phyloP scores from a whole-genome alignment of 1,140 invertebrate genomes.

The Hetaerina americana region DNA sequence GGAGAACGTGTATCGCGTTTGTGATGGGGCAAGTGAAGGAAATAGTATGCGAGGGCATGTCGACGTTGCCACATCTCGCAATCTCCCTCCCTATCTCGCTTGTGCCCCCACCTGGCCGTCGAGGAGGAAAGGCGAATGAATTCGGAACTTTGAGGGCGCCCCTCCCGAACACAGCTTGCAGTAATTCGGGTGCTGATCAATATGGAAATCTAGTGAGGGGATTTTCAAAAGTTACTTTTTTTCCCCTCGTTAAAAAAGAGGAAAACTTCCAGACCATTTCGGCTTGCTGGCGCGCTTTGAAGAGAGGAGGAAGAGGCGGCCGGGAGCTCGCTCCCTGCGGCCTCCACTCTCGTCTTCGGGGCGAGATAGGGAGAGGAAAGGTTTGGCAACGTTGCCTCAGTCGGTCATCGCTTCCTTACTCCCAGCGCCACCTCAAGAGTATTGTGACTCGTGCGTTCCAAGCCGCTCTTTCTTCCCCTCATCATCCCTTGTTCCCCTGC shows the following conservation, averaged over 20 bases:
- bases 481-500: no score
- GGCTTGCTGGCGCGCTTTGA: background rate
- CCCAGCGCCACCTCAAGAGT: background rate
- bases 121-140: no score
- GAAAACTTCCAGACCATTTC: no score
- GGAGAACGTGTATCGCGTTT: no score
- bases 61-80: background rate
- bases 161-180: background rate
- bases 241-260: no score
- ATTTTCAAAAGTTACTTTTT: no score
- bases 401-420: background rate
- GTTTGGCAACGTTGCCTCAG: background rate
- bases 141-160: background rate
- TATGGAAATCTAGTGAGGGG: background rate
- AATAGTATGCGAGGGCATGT: background rate
- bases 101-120: no score
- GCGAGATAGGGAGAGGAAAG: background rate
- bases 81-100: no score
- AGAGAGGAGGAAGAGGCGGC: background rate
- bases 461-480: no score
- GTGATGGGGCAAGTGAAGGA: background rate
- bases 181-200: background rate
- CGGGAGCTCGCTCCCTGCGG: background rate
- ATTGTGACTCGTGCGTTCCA: no score
- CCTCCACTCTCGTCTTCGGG: background rate